Percentiles rank a stretch among this genome's conserved stretches.
Conservation (phyloP, 2,113 vertebrate genomes). For the Pungitius pungitius region DNA sequence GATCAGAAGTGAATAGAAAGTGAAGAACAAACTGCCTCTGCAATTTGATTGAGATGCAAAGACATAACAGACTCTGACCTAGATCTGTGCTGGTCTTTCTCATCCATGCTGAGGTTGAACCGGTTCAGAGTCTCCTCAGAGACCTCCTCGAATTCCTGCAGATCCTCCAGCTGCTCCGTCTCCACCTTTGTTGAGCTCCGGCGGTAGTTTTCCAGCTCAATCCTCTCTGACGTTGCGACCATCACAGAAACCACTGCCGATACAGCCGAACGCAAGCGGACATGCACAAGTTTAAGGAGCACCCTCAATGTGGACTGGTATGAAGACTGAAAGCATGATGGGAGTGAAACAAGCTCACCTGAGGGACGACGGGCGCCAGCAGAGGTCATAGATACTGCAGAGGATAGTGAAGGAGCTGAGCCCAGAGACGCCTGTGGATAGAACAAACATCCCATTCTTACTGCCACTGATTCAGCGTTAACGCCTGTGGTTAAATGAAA, state of each 20-base stretch:
- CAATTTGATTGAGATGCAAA: no score
- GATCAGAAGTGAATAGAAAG: no score
- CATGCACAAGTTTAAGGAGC: conserved; percentile 61
- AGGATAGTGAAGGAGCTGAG: conserved; percentile 4
- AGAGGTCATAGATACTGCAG: conserved; percentile 13
- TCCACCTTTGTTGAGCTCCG: conserved; percentile 66
- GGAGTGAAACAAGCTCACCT: conserved; percentile 52
- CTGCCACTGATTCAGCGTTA: no score
- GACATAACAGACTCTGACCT: conserved; percentile 74
- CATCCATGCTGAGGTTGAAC: conserved; percentile 88
- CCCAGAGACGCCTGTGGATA: conserved; percentile 35
- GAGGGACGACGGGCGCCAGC: conserved; percentile 30
- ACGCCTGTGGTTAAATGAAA: no score
- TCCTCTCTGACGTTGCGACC: conserved; percentile 87
- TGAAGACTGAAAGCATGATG: background rate
- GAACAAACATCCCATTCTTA: no score
- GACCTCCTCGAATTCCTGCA: background rate
- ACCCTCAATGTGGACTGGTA: conserved; percentile 4
- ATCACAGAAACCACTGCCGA: conserved; percentile 63
- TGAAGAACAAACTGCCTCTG: no score
- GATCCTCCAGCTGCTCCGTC: conserved; percentile 70
- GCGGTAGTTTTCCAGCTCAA: conserved; percentile 90
- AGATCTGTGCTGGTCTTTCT: conserved; percentile 78
- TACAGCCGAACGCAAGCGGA: conserved; percentile 60
- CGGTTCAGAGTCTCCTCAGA: conserved; percentile 89